Percentiles rank a stretch among this genome's conserved stretches.
These are phyloP conservation scores for Otis tarda DNA, from an alignment of 2,113 vertebrate genomes.

Conservation along the genomic window DNA sequence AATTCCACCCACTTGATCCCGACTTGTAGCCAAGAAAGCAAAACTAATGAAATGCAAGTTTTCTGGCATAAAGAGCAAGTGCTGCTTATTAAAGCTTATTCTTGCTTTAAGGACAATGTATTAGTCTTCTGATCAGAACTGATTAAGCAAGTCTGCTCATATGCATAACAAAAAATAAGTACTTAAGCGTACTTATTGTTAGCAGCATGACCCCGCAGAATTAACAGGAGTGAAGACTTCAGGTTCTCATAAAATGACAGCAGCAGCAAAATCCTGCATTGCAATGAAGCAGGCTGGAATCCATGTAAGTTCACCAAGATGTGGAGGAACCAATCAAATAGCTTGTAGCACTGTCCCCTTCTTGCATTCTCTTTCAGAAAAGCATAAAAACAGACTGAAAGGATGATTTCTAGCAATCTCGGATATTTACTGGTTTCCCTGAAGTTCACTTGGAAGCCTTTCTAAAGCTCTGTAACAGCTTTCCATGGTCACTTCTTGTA, in stretches of 20 bases:
- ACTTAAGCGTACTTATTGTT: not conserved
- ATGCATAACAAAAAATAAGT: not conserved
- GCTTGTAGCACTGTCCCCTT: not conserved
- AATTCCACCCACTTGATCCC: not conserved
- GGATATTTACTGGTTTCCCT: not conserved
- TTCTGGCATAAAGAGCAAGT: not conserved
- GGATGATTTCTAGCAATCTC: not conserved
- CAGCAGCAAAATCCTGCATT: not conserved
- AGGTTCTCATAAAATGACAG: not conserved
- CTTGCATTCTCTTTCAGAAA: not conserved
- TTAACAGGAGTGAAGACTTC: not conserved
- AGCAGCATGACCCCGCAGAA: not conserved
- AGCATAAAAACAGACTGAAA: not conserved
- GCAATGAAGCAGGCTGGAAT: not conserved
- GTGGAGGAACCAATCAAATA: not conserved
- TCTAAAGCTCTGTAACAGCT: not conserved
- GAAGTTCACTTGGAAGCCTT: not conserved
- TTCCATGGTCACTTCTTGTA: not conserved
- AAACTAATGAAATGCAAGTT: not conserved
- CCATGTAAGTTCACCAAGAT: not conserved
- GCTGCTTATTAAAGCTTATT: not conserved
- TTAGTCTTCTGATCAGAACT: conserved; percentile 5
- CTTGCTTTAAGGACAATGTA: not conserved
- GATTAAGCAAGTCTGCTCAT: not conserved
- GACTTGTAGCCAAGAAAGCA: not conserved